These are phyloP conservation scores for Cyphomyrus discorhynchus DNA, from an alignment of 2,113 vertebrate genomes.

Conservation along the genomic window DNA sequence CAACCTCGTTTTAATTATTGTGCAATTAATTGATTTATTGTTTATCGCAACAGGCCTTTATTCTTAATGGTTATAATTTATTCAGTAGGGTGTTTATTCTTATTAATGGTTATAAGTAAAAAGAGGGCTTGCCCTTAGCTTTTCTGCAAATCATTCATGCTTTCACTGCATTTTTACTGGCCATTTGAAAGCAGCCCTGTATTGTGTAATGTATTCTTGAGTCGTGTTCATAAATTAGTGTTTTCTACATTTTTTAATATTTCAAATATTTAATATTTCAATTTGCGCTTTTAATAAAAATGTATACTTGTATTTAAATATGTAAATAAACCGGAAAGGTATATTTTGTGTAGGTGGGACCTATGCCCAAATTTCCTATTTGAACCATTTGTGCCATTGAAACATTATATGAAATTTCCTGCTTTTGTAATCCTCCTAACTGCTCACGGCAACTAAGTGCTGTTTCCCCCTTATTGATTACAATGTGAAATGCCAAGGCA, in stretches of 20 bases:
- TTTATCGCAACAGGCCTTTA: no score
- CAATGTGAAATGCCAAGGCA: slow-evolving; percentile 64
- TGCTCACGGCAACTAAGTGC: not conserved
- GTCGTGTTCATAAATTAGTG: not conserved
- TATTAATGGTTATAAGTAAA: not conserved
- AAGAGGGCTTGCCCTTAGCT: not conserved
- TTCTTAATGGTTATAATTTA: no score
- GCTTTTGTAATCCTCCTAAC: not conserved
- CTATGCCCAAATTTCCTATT: not conserved
- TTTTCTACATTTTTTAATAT: not conserved
- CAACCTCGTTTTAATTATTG: no score
- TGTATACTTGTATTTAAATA: not conserved
- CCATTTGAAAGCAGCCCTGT: not conserved
- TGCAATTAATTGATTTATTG: no score
- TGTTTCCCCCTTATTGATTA: slow-evolving; percentile 48
- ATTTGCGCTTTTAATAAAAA: not conserved
- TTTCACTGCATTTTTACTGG: not conserved
- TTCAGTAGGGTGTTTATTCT: slow-evolving; percentile 12
- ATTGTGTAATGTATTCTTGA: not conserved
- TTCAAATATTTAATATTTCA: no score
- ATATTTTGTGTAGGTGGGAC: not conserved
- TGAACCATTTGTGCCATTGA: not conserved
- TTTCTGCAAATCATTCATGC: not conserved
- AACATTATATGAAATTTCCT: not conserved
- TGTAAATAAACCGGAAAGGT: not conserved